Evolutionary conservation across 2,113 vertebrate species (phyloP).

Genomic region (Zosterops lateralis): DNA sequence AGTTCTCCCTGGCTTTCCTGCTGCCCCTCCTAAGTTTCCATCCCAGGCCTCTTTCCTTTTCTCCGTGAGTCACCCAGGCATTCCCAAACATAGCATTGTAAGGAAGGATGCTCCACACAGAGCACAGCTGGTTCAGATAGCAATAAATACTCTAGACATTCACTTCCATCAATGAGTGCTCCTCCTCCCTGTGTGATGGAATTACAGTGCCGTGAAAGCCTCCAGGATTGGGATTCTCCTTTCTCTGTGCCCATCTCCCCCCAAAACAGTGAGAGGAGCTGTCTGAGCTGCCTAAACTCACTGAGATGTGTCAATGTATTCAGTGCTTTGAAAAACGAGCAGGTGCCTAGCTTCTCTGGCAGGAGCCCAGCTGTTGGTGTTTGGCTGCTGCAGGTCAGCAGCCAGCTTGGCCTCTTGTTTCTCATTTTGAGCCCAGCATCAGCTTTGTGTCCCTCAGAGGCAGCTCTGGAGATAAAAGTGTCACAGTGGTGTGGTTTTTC

Average conservation of each 20-base stretch:
- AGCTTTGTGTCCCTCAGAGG: neutral
- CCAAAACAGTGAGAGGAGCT: neutral
- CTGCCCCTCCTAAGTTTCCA: neutral
- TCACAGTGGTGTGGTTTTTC: neutral
- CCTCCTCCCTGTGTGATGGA: neutral
- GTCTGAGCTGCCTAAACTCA: neutral
- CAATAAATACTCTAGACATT: neutral
- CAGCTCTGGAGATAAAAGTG: neutral
- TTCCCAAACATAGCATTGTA: accelerated
- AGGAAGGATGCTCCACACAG: neutral
- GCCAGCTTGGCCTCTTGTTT: accelerated
- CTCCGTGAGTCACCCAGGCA: neutral
- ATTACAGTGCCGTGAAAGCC: neutral
- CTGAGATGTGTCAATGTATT: accelerated
- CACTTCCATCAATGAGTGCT: neutral
- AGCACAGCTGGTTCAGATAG: neutral
- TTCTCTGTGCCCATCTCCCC: neutral
- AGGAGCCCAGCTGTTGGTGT: neutral
- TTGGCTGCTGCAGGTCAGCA: neutral
- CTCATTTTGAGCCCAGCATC: neutral
- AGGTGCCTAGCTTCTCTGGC: neutral
- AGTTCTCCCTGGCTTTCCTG: neutral
- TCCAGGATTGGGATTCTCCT: neutral
- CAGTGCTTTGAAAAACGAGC: neutral
- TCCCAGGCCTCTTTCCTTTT: neutral